Evolutionary conservation across 2,888 invertebrate species (phyloP).

Genomic region (Eristalinus sepulchralis): DNA sequence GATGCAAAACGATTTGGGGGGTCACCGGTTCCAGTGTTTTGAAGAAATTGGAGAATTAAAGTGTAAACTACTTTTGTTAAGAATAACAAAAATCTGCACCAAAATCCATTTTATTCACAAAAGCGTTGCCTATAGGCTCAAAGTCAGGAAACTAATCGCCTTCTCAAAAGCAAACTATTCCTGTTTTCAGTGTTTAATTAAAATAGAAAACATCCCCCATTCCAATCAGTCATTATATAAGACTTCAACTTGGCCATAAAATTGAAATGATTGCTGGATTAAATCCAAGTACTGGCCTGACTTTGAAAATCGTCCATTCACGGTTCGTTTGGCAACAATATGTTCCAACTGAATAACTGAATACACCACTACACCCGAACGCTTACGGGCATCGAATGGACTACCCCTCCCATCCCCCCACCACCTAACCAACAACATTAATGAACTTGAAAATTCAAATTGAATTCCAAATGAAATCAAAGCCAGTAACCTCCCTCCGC

Average conservation of each 20-base stretch:
- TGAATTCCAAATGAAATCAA: conserved; percentile 23
- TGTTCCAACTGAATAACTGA: background rate
- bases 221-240: background rate
- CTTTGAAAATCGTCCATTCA: background rate
- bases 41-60: too few species aligned
- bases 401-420: too few species aligned
- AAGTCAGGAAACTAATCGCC: too few species aligned
- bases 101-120: too few species aligned
- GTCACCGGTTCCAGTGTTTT: too few species aligned
- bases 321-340: background rate
- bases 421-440: background rate
- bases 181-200: too few species aligned
- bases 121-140: too few species aligned
- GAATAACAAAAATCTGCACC: too few species aligned
- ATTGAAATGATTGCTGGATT: background rate
- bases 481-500: conserved; percentile 2
- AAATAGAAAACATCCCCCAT: background rate
- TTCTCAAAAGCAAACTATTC: too few species aligned
- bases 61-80: too few species aligned
- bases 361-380: background rate
- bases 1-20: too few species aligned
- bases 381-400: background rate
- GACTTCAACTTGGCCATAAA: background rate
- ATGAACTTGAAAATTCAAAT: conserved; percentile 56
- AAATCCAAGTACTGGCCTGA: background rate